Conservation (phyloP, 1,140 invertebrate species). For the Archivesica marissinica region DNA sequence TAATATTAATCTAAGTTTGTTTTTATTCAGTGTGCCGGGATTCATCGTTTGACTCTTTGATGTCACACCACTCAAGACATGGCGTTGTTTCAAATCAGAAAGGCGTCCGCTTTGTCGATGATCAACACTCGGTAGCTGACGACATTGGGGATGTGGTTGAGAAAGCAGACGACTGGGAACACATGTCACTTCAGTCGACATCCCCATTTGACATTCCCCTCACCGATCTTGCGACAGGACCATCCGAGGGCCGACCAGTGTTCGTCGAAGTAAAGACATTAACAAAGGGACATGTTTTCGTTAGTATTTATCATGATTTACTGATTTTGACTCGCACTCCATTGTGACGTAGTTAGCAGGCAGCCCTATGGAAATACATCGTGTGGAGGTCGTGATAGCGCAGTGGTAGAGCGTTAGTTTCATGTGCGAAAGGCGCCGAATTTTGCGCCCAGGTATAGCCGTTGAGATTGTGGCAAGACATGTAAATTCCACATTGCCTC, state of each 20-base stretch:
- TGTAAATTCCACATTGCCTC: too few relatives aligned
- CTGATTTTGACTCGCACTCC: too few relatives aligned
- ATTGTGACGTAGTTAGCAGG: too few relatives aligned
- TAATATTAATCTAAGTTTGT: background rate
- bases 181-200: constrained; percentile 20
- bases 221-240: constrained; percentile 21
- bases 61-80: background rate
- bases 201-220: constrained; percentile 41
- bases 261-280: constrained; percentile 77
- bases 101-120: constrained; percentile 3
- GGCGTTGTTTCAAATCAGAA: constrained; percentile 12
- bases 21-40: constrained; percentile 40
- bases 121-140: background rate
- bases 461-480: too few relatives aligned
- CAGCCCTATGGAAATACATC: too few relatives aligned
- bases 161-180: constrained; percentile 54
- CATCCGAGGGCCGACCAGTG: constrained; percentile 35
- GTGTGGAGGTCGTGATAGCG: too few relatives aligned
- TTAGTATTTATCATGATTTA: constrained; percentile 67
- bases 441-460: too few relatives aligned
- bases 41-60: constrained; percentile 32
- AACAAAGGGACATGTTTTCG: constrained; percentile 79
- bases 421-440: too few relatives aligned
- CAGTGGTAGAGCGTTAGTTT: too few relatives aligned
- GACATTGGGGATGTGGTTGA: background rate